Percentiles rank a stretch among this genome's conserved stretches.
Evolutionary conservation across 2,113 vertebrate genomes (phyloP).

Genomic region (Rattus rattus): DNA sequence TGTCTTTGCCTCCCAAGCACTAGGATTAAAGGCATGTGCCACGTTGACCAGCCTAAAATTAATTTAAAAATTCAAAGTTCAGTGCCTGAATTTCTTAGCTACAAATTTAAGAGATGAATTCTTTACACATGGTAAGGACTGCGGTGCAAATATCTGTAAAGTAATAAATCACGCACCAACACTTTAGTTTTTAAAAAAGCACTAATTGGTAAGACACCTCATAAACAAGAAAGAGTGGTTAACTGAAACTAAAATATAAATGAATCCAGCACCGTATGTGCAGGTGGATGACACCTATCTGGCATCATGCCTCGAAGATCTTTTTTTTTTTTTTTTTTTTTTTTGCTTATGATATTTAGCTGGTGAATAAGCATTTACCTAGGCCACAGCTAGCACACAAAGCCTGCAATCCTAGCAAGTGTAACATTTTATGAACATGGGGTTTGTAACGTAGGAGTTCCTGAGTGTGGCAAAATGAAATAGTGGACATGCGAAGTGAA

Average conservation of each 20-base stretch:
- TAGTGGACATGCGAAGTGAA: not conserved
- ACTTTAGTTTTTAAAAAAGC: not conserved
- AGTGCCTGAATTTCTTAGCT: not conserved
- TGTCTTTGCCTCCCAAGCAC: not conserved
- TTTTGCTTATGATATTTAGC: not conserved
- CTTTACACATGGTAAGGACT: not conserved
- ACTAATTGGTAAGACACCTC: slow-evolving; percentile 35
- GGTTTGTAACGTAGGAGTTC: slow-evolving; percentile 2
- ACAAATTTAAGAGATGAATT: not conserved
- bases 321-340: not conserved
- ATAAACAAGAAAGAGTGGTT: slow-evolving; percentile 33
- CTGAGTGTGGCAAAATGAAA: not conserved
- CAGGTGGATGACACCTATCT: not conserved
- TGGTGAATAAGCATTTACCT: not conserved
- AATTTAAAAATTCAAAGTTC: slow-evolving; percentile 21
- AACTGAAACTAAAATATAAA: not conserved
- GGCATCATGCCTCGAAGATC: not conserved
- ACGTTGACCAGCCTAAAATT: not conserved
- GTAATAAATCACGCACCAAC: not conserved
- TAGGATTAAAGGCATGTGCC: not conserved
- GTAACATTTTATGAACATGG: not conserved
- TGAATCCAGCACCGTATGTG: not conserved
- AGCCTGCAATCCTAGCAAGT: not conserved
- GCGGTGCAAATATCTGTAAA: not conserved
- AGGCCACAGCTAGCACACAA: not conserved